Evolutionary conservation across 2,113 vertebrate species (phyloP), one percentile per base, ranked within the genome.

Genomic region (Ellobius talpinus): DNA sequence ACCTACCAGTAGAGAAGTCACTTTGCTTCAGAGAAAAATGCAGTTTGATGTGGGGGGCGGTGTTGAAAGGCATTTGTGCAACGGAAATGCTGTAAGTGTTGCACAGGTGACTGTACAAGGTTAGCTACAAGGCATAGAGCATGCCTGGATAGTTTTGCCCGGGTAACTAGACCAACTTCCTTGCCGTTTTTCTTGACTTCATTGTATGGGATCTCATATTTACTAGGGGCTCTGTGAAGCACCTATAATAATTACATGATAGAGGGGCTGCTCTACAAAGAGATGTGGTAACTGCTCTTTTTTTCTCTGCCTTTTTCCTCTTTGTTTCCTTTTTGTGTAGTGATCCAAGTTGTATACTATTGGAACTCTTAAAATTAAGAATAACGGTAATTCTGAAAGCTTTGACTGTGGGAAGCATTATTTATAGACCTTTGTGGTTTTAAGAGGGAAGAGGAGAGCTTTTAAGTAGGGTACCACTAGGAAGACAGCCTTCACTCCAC

Each of bases 341-440:
- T 93, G 96, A 81, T 97, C 92, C 76, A 90, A 93, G 90, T 87
- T n/a, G n/a, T 93, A 90, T 88, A 95, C 87, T 85, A 73, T 88
- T 96, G 92, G 92, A 97, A 93, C 61, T 93, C 79, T 90, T 97
- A 58, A 58, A 21, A 58, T 96, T 97, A 95, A 97, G 96, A 97
- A 95, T 90, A 95, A 95, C 91, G 93, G 39, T 79, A 95, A 92
- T 92, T 97, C 88, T 96, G 92, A 97, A 97, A 96, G 84, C 70
- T 96, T 89, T 93, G 76, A 92, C 84, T 96, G 84, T 96, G 85
- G 94, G 93, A 94, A 78, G 92, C 86, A 94, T 97, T 97, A 96
- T 97, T 97, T 96, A 97, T 82, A 96, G 88, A 63, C 21, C 45
- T 90, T 90, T 95, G 95, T 96, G 96, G 94, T 95, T 97, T 97